These are phyloP conservation scores for Lutjanus erythropterus DNA, from an alignment of 2,113 vertebrate genomes.

Conservation along the genomic window DNA sequence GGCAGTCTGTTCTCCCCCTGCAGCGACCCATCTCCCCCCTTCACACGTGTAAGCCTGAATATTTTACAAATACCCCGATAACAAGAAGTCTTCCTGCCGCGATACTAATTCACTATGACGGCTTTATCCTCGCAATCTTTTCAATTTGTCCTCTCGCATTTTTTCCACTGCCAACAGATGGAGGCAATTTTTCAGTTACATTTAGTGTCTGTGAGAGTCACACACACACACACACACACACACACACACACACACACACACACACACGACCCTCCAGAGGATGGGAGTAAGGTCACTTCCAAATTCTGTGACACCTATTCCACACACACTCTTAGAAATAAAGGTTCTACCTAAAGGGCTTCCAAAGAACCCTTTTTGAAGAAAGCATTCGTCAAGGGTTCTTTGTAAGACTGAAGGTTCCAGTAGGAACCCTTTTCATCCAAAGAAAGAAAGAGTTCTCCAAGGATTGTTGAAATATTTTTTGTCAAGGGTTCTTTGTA, in stretches of 20 bases:
- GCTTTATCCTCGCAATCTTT: conserved; percentile 82
- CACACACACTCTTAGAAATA: too few species aligned
- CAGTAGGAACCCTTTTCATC: too few species aligned
- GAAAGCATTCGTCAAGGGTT: too few species aligned
- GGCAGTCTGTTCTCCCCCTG: conserved; percentile 42
- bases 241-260: conserved; percentile 13
- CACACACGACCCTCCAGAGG: conserved; percentile 20
- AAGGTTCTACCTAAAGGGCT: too few species aligned
- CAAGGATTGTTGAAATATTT: too few species aligned
- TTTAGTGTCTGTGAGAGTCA: conserved; percentile 58
- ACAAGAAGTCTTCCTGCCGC: conserved; percentile 65
- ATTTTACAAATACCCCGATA: conserved; percentile 75
- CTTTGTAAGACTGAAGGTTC: too few species aligned
- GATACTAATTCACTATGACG: conserved; percentile 75
- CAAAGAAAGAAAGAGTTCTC: too few species aligned
- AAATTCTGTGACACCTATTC: conserved; percentile 40
- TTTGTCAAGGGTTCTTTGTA: too few species aligned
- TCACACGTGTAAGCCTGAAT: conserved; percentile 61
- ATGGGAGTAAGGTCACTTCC: conserved; percentile 36
- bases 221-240: neutral
- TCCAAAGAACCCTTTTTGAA: too few species aligned
- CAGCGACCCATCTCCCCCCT: conserved; percentile 26
- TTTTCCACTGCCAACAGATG: conserved; percentile 70
- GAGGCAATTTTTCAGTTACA: conserved; percentile 74
- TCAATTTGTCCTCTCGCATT: conserved; percentile 79